Conservation (phyloP, 2,113 vertebrate genomes). For the Paracyprichromis sp. region DNA sequence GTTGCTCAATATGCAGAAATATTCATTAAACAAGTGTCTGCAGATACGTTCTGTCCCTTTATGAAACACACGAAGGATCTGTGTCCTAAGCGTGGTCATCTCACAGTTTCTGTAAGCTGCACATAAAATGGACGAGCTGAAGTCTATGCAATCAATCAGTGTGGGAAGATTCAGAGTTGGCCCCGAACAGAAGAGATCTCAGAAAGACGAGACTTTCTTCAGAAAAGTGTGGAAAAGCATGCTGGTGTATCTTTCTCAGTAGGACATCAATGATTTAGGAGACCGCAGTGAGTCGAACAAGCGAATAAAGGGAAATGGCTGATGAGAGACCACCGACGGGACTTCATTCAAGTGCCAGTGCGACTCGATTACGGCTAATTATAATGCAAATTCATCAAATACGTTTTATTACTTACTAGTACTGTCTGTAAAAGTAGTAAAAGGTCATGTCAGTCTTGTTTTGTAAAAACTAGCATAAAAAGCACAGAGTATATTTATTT, state of each 20-base stretch:
- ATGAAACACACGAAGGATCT: neutral
- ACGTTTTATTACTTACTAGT: neutral
- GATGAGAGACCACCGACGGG: too few species aligned
- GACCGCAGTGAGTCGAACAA: neutral
- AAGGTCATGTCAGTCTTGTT: neutral
- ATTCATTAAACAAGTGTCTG: neutral
- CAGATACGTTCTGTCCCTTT: neutral
- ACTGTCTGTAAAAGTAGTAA: neutral
- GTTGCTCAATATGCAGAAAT: neutral
- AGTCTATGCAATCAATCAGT: neutral
- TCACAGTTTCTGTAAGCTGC: neutral
- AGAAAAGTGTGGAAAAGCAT: neutral
- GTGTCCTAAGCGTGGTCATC: fast-evolving
- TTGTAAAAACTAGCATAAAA: neutral
- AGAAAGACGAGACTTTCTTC: neutral
- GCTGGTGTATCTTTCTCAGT: neutral
- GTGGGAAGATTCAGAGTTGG: neutral
- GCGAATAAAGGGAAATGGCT: fast-evolving
- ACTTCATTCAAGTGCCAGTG: neutral
- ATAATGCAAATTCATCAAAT: neutral
- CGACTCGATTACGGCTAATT: neutral
- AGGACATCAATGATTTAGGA: neutral
- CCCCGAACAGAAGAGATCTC: neutral
- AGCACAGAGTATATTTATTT: neutral
- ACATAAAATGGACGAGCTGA: neutral